Conservation (phyloP, 2,797 vertebrate species). For the Botia kubotai region DNA sequence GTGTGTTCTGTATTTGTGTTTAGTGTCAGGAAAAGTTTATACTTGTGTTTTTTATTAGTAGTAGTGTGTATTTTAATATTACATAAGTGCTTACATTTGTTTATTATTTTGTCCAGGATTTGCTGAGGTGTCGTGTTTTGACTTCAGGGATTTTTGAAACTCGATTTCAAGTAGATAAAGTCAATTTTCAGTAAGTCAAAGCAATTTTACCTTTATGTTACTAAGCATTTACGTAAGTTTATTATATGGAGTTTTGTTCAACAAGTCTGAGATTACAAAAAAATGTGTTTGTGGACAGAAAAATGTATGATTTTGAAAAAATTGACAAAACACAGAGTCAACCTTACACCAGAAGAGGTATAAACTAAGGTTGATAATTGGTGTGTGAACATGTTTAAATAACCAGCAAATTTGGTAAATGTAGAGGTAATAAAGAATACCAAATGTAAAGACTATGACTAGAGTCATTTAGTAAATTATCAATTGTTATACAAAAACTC, state of each 20-base stretch:
- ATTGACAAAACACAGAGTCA: no score
- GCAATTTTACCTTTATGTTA: background rate
- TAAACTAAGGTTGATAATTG: no score
- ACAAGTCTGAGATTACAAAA: background rate
- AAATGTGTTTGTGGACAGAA: background rate
- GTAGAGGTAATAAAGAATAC: no score
- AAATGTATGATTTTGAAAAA: no score
- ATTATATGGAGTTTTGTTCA: background rate
- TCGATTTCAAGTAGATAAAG: conserved; percentile 97
- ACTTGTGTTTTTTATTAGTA: background rate
- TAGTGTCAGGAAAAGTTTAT: no score
- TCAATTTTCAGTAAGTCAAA: conserved; percentile 96
- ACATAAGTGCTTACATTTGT: background rate
- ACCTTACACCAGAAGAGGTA: no score
- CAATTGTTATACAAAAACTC: background rate
- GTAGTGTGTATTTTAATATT: background rate
- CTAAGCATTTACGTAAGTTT: background rate
- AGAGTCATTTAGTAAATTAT: no score
- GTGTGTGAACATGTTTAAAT: no score
- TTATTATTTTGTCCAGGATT: conserved; percentile 77
- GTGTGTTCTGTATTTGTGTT: background rate
- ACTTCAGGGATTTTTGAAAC: conserved; percentile 98
- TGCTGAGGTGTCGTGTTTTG: conserved; percentile 94
- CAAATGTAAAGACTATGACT: no score
- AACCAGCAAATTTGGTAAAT: no score